Percentiles rank a stretch among this genome's conserved stretches.
phyloP scores from a whole-genome alignment of 2,888 invertebrate species.

The Argyresthia albistria region DNA sequence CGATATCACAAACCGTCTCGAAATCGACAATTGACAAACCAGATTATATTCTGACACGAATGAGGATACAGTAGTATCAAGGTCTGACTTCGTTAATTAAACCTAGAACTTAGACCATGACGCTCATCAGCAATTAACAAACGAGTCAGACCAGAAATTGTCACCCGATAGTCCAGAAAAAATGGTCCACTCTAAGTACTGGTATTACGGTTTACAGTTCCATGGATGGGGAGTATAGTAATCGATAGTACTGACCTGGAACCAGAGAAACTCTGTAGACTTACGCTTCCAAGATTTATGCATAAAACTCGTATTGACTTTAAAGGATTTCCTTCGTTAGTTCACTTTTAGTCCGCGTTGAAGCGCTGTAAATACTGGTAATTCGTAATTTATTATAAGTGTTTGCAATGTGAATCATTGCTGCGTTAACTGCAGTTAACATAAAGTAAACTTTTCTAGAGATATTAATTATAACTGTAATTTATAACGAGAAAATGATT shows the following conservation, averaged over 20 bases:
- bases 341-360: neutral
- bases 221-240: neutral
- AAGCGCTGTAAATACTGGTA: too few species aligned
- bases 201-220: too few species aligned
- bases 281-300: neutral
- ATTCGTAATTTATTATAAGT: too few species aligned
- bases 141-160: neutral
- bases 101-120: neutral
- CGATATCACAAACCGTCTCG: too few species aligned
- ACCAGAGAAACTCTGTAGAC: neutral
- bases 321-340: constrained; percentile 1
- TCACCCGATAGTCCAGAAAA: neutral
- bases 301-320: neutral
- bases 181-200: too few species aligned
- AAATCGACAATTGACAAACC: neutral
- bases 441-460: too few species aligned
- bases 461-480: too few species aligned
- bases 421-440: too few species aligned
- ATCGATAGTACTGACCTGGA: constrained; percentile 2
- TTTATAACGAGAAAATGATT: too few species aligned
- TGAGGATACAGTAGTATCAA: neutral
- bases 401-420: too few species aligned
- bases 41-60: constrained; percentile 1
- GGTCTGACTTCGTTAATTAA: constrained; percentile 2
- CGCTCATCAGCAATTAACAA: constrained; percentile 1